Evolutionary conservation across 64 coral and sea anemone genomes (phyloP), one percentile per base, ranked within the genome.

Genomic region (Catalaphyllia jardinei): DNA sequence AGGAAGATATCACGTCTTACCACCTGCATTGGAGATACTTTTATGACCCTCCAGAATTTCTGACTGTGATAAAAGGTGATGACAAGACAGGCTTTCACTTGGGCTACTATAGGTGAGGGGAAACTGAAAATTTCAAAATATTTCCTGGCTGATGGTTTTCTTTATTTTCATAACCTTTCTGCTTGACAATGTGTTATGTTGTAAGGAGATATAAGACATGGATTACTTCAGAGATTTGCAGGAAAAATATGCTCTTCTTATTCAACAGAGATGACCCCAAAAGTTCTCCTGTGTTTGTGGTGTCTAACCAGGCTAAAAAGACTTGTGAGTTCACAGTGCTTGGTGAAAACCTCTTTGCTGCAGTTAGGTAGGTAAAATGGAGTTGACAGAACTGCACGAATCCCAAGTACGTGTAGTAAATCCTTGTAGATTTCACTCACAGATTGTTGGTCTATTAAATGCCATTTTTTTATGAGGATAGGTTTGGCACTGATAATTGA

Each of bases 21-120:
- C 88, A 90, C 77, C 88, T 99, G 35, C 94, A 99, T 46, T 95
- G 88, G 87, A 82, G 97, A 81, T 93, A 99, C 83, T 99, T 91
- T 63, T 95, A 93, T 86, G 97, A 99, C 62, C 97, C 97, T 31
- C 97, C 97, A 79, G 97, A 99, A 82, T 99, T 99, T 50, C 72
- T 95, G 54, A 95, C 97, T 74, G 91, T 99, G 13, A 73, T 95
- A 19, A 99, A 79, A 90, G 93, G 79, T 85, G 82, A 95, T 75
- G 87, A 94, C 30, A 38, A 83, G 4, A 60, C 77, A 31, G 97
- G 97, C 11, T 91, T 88, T 46, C 97, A 99, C 73, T 79, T 99
- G 82, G 97, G 97, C 72, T 99, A 99, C 84, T 99, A 89, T 65
- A 89, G 97, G 97, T 99, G 52, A 91, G 31, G 33, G 61, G 24